Evolutionary conservation across 2,888 invertebrate genomes (phyloP).

Genomic region (Phortica magna): DNA sequence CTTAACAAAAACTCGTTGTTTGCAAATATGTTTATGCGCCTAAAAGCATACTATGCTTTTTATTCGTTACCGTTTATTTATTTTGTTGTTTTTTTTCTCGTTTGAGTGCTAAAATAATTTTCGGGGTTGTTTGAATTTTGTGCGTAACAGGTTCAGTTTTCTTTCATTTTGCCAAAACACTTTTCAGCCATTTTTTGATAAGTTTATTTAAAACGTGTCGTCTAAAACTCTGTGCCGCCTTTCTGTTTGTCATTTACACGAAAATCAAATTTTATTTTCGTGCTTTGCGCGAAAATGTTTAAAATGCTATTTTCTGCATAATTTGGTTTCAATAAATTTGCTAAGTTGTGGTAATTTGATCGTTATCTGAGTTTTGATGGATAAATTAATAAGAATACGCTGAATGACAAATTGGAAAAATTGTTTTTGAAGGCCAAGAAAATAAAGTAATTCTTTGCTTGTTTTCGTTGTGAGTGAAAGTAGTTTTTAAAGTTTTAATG

Average conservation of each 20-base stretch:
- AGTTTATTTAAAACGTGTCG: not conserved
- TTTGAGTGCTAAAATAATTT: not conserved
- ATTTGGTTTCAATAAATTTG: conserved; percentile 20
- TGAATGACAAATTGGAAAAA: not conserved
- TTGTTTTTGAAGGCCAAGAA: too few relatives aligned
- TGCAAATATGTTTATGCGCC: conserved; percentile 46
- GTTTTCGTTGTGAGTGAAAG: too few relatives aligned
- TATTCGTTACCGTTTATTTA: not conserved
- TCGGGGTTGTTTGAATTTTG: not conserved
- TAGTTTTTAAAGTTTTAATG: too few relatives aligned
- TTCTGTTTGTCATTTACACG: not conserved
- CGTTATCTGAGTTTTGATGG: not conserved
- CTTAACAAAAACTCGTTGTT: conserved; percentile 40
- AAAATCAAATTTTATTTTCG: conserved; percentile 17
- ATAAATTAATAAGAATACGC: not conserved
- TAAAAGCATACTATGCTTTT: conserved; percentile 50
- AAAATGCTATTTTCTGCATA: conserved; percentile 34
- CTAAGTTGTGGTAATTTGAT: not conserved
- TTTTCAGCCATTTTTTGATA: not conserved
- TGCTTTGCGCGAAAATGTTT: not conserved
- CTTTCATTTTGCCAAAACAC: not conserved
- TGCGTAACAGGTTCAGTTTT: not conserved
- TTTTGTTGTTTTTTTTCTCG: not conserved
- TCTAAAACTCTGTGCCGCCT: not conserved
- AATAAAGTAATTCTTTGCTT: too few relatives aligned